phyloP scores from a whole-genome alignment of 2,113 vertebrate species.

The Lonchura striata region DNA sequence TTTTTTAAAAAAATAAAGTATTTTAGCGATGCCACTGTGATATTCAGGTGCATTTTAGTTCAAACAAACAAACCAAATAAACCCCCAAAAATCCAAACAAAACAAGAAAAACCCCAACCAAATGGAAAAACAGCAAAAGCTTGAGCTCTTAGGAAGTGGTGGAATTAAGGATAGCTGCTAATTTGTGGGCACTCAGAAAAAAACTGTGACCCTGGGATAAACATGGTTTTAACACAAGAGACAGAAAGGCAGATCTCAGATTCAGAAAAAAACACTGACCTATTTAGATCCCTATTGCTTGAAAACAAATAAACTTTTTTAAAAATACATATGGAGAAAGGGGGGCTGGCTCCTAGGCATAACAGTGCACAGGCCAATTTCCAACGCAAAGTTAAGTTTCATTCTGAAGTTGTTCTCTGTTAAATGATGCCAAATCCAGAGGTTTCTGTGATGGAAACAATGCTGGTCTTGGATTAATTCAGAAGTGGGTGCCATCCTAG shows the following conservation, averaged over 20 bases:
- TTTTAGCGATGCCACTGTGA: not conserved
- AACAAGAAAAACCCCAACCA: not conserved
- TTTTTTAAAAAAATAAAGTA: not conserved
- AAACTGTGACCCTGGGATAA: not conserved
- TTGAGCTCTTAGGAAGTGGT: not conserved
- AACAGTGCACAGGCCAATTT: not conserved
- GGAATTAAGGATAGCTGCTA: not conserved
- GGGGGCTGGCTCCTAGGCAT: not conserved
- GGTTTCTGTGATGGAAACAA: constrained; percentile 2
- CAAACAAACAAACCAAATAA: not conserved
- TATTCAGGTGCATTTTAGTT: not conserved
- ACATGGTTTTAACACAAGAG: not conserved
- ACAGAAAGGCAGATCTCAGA: not conserved
- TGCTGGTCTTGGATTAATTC: not conserved
- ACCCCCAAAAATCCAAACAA: not conserved
- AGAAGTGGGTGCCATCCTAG: not conserved
- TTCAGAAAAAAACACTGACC: not conserved
- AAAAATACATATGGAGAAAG: not conserved
- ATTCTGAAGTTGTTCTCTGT: not conserved
- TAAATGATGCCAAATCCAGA: not conserved
- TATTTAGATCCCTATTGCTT: not conserved
- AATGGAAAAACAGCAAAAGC: not conserved
- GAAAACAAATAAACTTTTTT: not conserved
- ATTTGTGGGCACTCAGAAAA: not conserved
- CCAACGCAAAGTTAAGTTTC: not conserved